phyloP scores from a whole-genome alignment of 2,797 vertebrate species.

The Myotis daubentonii region DNA sequence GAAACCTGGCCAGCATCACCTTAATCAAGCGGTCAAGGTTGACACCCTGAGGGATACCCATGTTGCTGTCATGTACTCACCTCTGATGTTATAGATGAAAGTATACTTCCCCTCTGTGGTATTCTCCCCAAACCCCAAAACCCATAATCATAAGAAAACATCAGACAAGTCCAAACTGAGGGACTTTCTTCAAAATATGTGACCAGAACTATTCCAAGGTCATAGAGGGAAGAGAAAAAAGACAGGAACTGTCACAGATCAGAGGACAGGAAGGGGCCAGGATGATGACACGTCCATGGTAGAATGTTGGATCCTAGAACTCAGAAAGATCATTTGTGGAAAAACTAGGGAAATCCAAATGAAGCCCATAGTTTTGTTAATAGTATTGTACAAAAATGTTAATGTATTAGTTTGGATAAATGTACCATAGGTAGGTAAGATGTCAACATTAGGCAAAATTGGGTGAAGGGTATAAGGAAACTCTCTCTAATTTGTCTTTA shows the following conservation, averaged over 20 bases:
- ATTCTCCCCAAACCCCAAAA: neutral
- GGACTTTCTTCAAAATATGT: neutral
- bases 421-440: neutral
- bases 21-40: neutral
- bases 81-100: neutral
- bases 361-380: neutral
- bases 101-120: neutral
- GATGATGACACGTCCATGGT: neutral
- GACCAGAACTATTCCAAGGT: neutral
- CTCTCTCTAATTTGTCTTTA: neutral
- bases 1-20: neutral
- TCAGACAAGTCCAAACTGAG: neutral
- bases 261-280: neutral
- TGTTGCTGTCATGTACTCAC: neutral
- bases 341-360: slow-evolving; percentile 23
- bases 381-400: neutral
- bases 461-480: neutral
- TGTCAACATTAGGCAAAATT: neutral
- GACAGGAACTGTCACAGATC: neutral
- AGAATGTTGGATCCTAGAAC: neutral
- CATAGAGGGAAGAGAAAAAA: neutral
- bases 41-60: neutral
- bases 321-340: neutral
- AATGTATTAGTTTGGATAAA: neutral
- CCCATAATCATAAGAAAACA: neutral